Evolutionary conservation across 2,797 vertebrate species (phyloP), one percentile per base, ranked within the genome.

Genomic region (Avahi laniger): DNA sequence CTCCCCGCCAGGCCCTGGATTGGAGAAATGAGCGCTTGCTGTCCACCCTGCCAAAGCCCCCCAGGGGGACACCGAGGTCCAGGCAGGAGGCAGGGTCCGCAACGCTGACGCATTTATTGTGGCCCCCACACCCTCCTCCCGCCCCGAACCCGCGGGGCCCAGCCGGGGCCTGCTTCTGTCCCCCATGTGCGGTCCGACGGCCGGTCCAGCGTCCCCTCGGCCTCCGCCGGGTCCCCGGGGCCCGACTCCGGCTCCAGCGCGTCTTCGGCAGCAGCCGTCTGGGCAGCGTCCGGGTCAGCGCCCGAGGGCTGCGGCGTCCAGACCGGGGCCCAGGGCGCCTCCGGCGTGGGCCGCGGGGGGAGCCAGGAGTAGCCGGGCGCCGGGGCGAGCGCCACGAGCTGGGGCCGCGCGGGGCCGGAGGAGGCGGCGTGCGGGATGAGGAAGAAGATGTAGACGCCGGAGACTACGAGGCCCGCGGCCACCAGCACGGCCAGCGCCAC

Each of bases 401-500:
- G 95, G 1, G 97, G 96, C 20, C 85, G 90, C 11, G 43, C 28
- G 3, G 88, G 52, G 38, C 57, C 35, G 0, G 94, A 30, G 18
- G 94, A 2, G 26, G 92, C 12, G 52, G 76, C 65, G 30, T 26
- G 38, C 0, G 98, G 97, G 17, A 98, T 97, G 81, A 98, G 97
- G 89, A 98, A 97, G 96, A 98, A 97, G 73, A 98, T 94, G 90
- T 98, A 98, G 93, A 98, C 70, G 6, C 96, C 98, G 0, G 97
- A 98, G 33, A 98, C 89, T 0, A 98, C 88, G 0, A 98, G 97
- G 1, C 97, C 98, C 0, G 98, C 95, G 0, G 96, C 94, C 50
- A 98, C 96, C 33, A 96, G 91, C 76, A 98, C 94, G 0, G 97
- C 97, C 2, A 98, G 81, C 0, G 96, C 93, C 33, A 98, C 94